These are phyloP conservation scores for Sarcophaga variegata DNA, from an alignment of 2,888 invertebrate genomes.

Conservation along the genomic window DNA sequence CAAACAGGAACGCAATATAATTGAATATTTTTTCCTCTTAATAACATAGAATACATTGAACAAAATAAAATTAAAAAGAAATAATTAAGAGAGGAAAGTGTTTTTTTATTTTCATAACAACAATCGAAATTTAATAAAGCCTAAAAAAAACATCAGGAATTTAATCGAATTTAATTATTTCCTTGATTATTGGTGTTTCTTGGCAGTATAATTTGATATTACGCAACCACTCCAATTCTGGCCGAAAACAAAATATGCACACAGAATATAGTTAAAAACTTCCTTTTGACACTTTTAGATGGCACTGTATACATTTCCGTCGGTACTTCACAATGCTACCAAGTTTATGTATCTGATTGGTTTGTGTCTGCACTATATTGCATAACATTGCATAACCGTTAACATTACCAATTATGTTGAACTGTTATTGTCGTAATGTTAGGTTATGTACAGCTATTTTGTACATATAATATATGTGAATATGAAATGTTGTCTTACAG, in stretches of 20 bases:
- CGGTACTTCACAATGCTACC: conserved; percentile 54
- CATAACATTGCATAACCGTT: conserved; percentile 36
- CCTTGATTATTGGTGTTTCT: too few relatives aligned
- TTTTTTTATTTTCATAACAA: too few relatives aligned
- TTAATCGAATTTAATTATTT: too few relatives aligned
- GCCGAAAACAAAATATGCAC: too few relatives aligned
- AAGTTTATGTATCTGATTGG: conserved; percentile 48
- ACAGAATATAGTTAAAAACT: conserved; percentile 13
- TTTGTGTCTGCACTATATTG: conserved; percentile 62
- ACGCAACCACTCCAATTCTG: too few relatives aligned
- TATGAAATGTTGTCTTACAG: too few relatives aligned
- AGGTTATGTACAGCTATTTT: conserved; percentile 4
- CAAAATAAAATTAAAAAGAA: background rate
- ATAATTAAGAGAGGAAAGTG: background rate
- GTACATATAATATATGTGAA: too few relatives aligned
- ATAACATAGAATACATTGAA: background rate
- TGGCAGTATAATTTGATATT: too few relatives aligned
- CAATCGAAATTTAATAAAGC: too few relatives aligned
- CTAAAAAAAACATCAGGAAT: too few relatives aligned
- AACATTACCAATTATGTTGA: conserved; percentile 3
- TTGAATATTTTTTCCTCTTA: background rate
- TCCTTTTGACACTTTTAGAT: conserved; percentile 41
- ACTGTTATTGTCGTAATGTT: conserved; percentile 1
- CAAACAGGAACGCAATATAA: conserved; percentile 27
- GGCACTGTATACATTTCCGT: conserved; percentile 56